Evolutionary conservation across 2,113 vertebrate genomes (phyloP).

Genomic region (Dolichotis patagonum): DNA sequence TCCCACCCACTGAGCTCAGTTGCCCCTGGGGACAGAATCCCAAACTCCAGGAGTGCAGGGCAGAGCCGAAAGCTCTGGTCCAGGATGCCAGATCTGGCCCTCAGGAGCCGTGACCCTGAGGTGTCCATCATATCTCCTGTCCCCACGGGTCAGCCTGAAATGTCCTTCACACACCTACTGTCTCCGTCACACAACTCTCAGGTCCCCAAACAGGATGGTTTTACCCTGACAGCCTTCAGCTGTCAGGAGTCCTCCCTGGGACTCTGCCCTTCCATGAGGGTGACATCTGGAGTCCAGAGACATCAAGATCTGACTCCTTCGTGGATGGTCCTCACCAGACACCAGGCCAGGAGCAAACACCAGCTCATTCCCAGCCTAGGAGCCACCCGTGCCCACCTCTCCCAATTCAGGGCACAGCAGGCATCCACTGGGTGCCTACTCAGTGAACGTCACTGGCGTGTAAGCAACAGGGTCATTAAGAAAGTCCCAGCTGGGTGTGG

Average conservation of each 20-base stretch:
- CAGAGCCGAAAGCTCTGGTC: fast-evolving
- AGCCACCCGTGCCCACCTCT: no score
- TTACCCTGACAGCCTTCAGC: neutral
- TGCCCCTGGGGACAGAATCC: fast-evolving
- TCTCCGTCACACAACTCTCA: neutral
- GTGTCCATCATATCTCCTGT: neutral
- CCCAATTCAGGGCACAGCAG: fast-evolving
- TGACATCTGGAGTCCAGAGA: neutral
- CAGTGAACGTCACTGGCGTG: no score
- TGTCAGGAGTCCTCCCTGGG: neutral
- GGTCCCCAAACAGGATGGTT: neutral
- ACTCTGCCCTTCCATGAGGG: neutral
- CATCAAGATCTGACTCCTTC: neutral
- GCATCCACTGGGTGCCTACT: neutral
- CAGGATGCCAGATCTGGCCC: fast-evolving
- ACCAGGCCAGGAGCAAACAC: no score
- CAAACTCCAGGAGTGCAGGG: neutral
- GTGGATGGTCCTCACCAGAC: neutral
- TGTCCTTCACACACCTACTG: fast-evolving
- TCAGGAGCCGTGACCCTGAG: neutral
- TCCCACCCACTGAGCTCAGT: neutral
- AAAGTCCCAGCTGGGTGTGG: neutral
- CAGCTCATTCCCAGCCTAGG: neutral
- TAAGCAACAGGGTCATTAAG: no score
- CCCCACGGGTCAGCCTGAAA: fast-evolving